Evolutionary conservation across 2,888 invertebrate species (phyloP).

Genomic region (Helicoverpa assulta): DNA sequence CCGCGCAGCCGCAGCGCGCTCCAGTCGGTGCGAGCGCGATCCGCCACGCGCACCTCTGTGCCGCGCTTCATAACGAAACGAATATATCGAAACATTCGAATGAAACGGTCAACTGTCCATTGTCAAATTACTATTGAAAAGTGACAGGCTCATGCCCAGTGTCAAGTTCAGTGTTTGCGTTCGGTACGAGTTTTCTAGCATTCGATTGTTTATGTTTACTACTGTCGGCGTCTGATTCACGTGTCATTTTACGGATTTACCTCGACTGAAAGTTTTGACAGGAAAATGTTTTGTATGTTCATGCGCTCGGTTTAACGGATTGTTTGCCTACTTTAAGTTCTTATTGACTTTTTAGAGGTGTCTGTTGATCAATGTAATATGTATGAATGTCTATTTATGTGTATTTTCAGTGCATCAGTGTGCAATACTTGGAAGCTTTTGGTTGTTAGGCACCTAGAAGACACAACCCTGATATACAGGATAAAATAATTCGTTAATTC

Average conservation of each 20-base stretch:
- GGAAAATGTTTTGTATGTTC: constrained; percentile 35
- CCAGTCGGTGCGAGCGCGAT: constrained; percentile 84
- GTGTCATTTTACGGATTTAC: constrained; percentile 63
- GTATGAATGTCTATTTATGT: constrained; percentile 13
- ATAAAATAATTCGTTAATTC: constrained; percentile 11
- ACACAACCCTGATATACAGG: background rate
- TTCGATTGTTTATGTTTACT: constrained; percentile 69
- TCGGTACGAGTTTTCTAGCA: constrained; percentile 57
- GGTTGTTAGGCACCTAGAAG: background rate
- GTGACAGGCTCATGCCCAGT: constrained; percentile 74
- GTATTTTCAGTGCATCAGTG: constrained; percentile 23
- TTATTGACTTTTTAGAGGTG: constrained; percentile 12
- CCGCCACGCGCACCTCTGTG: constrained; percentile 82
- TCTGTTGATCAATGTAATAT: constrained; percentile 2
- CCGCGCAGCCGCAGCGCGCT: constrained; percentile 67
- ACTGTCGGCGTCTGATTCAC: constrained; percentile 72
- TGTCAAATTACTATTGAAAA: constrained; percentile 68
- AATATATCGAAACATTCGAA: constrained; percentile 77
- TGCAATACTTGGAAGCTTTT: constrained; percentile 16
- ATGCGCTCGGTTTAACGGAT: constrained; percentile 38
- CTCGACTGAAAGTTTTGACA: constrained; percentile 59
- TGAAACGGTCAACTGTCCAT: constrained; percentile 73
- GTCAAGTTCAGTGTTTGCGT: constrained; percentile 77
- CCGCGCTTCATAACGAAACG: constrained; percentile 68
- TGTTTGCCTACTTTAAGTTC: constrained; percentile 31